phyloP scores from a whole-genome alignment of 1,140 invertebrate species.

The Grapholita molesta region DNA sequence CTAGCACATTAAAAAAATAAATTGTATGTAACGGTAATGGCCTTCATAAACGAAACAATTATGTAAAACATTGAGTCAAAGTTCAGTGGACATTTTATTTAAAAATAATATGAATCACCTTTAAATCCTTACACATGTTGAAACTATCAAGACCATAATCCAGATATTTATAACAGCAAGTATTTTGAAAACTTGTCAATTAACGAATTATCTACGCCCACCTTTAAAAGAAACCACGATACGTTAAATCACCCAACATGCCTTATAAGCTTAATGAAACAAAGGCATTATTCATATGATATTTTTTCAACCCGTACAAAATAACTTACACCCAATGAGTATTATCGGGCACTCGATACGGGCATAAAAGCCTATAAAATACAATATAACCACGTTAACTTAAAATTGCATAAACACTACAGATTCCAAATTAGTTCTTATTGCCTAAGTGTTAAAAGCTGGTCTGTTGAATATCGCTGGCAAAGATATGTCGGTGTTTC shows the following conservation, averaged over 20 bases:
- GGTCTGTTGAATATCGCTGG: neutral
- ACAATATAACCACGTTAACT: slow-evolving; percentile 7
- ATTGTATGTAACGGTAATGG: too few species aligned
- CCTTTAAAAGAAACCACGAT: neutral
- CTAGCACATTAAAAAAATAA: too few species aligned
- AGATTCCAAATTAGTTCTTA: neutral
- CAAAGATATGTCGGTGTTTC: neutral
- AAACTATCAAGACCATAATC: neutral
- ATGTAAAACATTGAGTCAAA: too few species aligned
- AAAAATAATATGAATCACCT: neutral
- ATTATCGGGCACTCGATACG: slow-evolving; percentile 45
- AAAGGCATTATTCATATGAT: slow-evolving; percentile 43
- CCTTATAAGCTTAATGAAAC: slow-evolving; percentile 55
- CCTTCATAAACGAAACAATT: too few species aligned
- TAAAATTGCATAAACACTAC: neutral
- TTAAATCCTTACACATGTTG: neutral
- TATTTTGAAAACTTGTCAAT: slow-evolving; percentile 14
- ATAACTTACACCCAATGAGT: slow-evolving; percentile 50
- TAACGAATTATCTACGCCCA: slow-evolving; percentile 1
- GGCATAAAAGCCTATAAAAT: slow-evolving; percentile 47
- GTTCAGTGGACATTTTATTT: neutral
- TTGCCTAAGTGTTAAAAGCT: too few species aligned
- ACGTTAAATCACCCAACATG: slow-evolving; percentile 36
- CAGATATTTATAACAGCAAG: neutral
- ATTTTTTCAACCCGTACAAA: slow-evolving; percentile 44